phyloP scores from a whole-genome alignment of 2,888 invertebrate species.

The Coelinius sp. region DNA sequence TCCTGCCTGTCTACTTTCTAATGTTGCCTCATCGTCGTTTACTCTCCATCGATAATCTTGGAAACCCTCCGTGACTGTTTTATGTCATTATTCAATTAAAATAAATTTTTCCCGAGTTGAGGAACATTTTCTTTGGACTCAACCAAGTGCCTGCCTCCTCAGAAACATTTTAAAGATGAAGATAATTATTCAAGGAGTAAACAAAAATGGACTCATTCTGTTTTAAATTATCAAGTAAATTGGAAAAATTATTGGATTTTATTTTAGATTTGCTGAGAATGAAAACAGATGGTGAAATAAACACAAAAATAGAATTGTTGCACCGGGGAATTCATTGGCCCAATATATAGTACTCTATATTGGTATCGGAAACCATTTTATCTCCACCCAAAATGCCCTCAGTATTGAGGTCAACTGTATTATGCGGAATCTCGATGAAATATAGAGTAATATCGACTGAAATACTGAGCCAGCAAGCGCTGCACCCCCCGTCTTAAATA shows the following conservation, averaged over 20 bases:
- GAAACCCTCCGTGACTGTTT: not conserved
- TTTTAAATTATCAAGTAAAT: not conserved
- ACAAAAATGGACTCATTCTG: too few relatives aligned
- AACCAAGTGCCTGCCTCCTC: too few relatives aligned
- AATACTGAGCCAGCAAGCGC: not conserved
- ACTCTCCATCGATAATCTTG: conserved; percentile 37
- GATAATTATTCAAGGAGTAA: too few relatives aligned
- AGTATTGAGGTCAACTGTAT: conserved; percentile 18
- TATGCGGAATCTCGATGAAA: conserved; percentile 14
- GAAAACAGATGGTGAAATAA: conserved; percentile 1
- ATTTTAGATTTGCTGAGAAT: not conserved
- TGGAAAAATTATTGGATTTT: not conserved
- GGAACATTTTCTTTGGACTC: not conserved
- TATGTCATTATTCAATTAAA: not conserved
- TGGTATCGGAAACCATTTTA: conserved; percentile 7
- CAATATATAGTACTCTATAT: conserved; percentile 2
- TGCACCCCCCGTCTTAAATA: not conserved
- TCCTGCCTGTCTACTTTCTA: conserved; percentile 40
- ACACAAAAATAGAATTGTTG: conserved; percentile 1
- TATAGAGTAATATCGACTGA: conserved; percentile 11
- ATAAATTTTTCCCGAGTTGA: not conserved
- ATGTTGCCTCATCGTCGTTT: conserved; percentile 39
- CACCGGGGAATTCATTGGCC: conserved; percentile 6
- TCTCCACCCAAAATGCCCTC: conserved; percentile 15
- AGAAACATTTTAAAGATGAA: too few relatives aligned